Base-by-base conservation (phyloP, 2,797 vertebrate genomes). In the Tragopan temminckii region DNA sequence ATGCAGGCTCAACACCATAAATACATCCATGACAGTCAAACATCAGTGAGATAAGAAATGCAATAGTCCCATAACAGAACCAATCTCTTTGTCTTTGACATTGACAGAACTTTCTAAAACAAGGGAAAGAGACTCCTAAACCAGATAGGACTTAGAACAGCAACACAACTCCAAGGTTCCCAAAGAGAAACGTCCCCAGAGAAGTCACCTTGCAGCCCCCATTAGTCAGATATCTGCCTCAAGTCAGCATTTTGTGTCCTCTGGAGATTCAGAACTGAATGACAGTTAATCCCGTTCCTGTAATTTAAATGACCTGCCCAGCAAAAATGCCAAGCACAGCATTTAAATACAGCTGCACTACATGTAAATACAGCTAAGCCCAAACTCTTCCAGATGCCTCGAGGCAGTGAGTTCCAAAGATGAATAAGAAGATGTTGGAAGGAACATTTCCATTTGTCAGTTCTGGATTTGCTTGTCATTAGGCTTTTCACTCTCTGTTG, bases 401-500 rank as follows among this genome's bases (percentile, higher is more conserved):
- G 0, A 19, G 64, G 40, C 1, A 25, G n/a, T 2, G 67, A 80
- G 64, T 6, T 89, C 80, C 76, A 64, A 64, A 85, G 57, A 77
- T 2, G 48, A 70, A 53, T 16, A 43, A 36, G 75, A 24, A 1
- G 62, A 64, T 20, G 14, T 27, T 88, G 80, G 82, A 92, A 93
- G 68, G 42, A 88, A 62, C 31, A n/a, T 31, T 87, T 91, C 43
- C 58, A 20, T 78, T 55, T 93, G 85, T 84, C 80, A 81, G 7
- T 29, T 84, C 58, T 10, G 16, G 48, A 69, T 81, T 87, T 50
- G 40, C 58, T 38, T 72, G 71, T 77, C 85, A 86, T 81, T 75
- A 81, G 83, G 74, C 77, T 90, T 87, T 87, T 90, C 79, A 78
- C 61, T 11, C 82, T 29, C 13, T 24, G n/a, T 25, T 76, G 80